Evolutionary conservation across 2,888 invertebrate species (phyloP).

Genomic region (Tachina fera): DNA sequence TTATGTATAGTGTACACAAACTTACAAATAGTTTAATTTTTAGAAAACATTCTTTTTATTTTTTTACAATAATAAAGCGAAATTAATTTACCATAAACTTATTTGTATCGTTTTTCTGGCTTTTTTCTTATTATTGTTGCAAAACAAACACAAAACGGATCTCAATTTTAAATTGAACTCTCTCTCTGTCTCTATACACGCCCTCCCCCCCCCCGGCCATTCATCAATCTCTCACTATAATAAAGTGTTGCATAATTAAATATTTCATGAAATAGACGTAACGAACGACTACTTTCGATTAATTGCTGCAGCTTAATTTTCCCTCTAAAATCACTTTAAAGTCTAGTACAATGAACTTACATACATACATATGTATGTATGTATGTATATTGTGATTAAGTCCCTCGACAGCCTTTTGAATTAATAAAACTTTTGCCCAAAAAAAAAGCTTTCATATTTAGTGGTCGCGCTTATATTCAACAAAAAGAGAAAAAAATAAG

Average conservation of each 20-base stretch:
- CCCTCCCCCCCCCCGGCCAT: not conserved
- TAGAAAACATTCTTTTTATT: constrained; percentile 12
- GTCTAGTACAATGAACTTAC: too few relatives aligned
- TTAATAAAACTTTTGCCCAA: not conserved
- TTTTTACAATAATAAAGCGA: constrained; percentile 10
- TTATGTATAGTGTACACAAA: not conserved
- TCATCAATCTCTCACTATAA: not conserved
- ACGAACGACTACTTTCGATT: too few relatives aligned
- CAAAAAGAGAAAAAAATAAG: not conserved
- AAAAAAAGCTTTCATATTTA: not conserved
- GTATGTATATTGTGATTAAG: too few relatives aligned
- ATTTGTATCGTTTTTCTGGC: not conserved
- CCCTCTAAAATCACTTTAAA: too few relatives aligned
- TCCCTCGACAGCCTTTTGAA: too few relatives aligned
- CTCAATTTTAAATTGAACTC: constrained; percentile 67
- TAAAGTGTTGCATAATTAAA: too few relatives aligned
- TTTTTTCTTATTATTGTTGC: constrained; percentile 5
- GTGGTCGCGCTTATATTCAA: not conserved
- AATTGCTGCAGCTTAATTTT: too few relatives aligned
- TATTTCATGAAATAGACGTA: not conserved
- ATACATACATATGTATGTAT: too few relatives aligned
- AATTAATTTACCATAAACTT: constrained; percentile 13
- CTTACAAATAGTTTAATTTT: constrained; percentile 3
- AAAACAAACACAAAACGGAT: constrained; percentile 44
- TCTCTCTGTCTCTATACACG: not conserved